Conservation (phyloP, 2,888 invertebrate species). For the Chrysolina haemoptera region DNA sequence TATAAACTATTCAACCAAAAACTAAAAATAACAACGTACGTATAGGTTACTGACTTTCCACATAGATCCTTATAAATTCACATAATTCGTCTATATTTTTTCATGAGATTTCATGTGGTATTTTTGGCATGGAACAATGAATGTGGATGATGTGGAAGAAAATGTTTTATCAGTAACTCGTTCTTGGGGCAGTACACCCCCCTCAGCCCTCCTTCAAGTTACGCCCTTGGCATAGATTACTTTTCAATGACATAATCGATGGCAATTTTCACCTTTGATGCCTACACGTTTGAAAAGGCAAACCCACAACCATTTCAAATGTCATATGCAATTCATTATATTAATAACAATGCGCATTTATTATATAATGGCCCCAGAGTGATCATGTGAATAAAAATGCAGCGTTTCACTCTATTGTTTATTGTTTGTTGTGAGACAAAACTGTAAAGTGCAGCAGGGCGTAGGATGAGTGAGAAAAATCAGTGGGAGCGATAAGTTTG, state of each 20-base stretch:
- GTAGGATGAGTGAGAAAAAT: neutral
- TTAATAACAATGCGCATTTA: slow-evolving; percentile 18
- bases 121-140: too few species aligned
- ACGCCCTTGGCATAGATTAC: neutral
- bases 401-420: slow-evolving; percentile 22
- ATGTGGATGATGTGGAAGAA: too few species aligned
- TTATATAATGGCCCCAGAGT: slow-evolving; percentile 20
- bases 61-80: too few species aligned
- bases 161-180: too few species aligned
- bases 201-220: too few species aligned
- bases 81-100: too few species aligned
- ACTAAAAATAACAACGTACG: too few species aligned
- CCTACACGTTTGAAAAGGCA: neutral
- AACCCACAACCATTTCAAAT: slow-evolving; percentile 15
- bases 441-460: slow-evolving; percentile 16
- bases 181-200: too few species aligned
- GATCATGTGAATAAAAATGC: slow-evolving; percentile 23
- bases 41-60: too few species aligned
- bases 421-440: slow-evolving; percentile 21
- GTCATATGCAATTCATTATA: slow-evolving; percentile 27
- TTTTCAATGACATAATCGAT: neutral
- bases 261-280: neutral
- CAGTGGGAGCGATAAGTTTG: neutral
- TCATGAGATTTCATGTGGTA: too few species aligned
- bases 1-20: too few species aligned